A percentile compares a stretch with the other conserved stretches of the same genome.
Conservation (phyloP, 2,888 invertebrate genomes). For the Gymnosoma rotundatum region DNA sequence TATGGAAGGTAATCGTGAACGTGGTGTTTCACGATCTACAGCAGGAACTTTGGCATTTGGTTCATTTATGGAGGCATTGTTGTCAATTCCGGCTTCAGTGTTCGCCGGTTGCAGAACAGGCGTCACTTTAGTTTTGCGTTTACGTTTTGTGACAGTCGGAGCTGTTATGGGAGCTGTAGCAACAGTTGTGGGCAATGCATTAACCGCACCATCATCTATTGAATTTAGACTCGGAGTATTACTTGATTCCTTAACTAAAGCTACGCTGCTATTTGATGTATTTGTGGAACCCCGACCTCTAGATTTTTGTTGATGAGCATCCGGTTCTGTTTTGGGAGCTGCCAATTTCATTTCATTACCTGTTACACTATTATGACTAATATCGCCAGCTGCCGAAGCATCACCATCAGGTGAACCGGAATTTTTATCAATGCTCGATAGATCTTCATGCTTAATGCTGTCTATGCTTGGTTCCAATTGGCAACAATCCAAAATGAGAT, state of each 20-base stretch:
- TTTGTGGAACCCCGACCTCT: constrained; percentile 77
- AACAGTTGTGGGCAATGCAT: constrained; percentile 74
- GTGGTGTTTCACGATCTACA: constrained; percentile 81
- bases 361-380: constrained; percentile 70
- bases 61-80: constrained; percentile 42
- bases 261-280: constrained; percentile 74
- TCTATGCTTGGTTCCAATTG: constrained; percentile 92
- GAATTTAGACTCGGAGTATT: constrained; percentile 73
- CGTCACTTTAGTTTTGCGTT: constrained; percentile 84
- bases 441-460: constrained; percentile 91
- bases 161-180: constrained; percentile 68
- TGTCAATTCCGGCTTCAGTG: constrained; percentile 57
- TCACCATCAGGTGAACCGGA: constrained; percentile 95
- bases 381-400: constrained; percentile 80
- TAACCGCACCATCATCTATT: constrained; percentile 72
- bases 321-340: constrained; percentile 82
- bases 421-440: constrained; percentile 87
- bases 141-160: constrained; percentile 82
- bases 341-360: constrained; percentile 80
- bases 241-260: constrained; percentile 78
- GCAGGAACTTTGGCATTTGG: constrained; percentile 76
- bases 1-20: constrained; percentile 80
- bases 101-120: constrained; percentile 80
- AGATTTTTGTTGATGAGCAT: constrained; percentile 75
- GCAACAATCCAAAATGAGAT: constrained; percentile 96